A percentile compares a stretch with the other conserved stretches of the same genome.
Evolutionary conservation across 1,140 invertebrate genomes (phyloP).

Genomic region (Pseudomyrmex sp.): DNA sequence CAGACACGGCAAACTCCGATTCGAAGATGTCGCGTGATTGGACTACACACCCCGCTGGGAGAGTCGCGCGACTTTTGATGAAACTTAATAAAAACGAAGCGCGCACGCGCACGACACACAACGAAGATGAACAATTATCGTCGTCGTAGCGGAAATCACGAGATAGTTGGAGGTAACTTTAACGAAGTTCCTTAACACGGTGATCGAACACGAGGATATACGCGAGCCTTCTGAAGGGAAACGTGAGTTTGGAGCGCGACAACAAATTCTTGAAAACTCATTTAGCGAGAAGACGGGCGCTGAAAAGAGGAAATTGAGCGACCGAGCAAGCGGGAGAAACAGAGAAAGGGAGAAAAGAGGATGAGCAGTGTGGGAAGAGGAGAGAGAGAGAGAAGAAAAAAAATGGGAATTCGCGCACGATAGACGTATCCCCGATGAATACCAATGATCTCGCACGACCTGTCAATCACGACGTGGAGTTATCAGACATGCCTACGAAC

Average conservation of each 20-base stretch:
- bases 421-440: slow-evolving; percentile 52
- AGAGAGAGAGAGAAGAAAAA: neutral
- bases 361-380: neutral
- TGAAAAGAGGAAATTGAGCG: slow-evolving; percentile 47
- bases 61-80: neutral
- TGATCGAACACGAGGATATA: slow-evolving; percentile 26
- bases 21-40: neutral
- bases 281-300: slow-evolving; percentile 47
- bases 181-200: slow-evolving; percentile 40
- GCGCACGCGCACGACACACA: slow-evolving; percentile 13
- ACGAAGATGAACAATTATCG: slow-evolving; percentile 44
- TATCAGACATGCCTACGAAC: slow-evolving; percentile 60
- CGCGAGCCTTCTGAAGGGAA: neutral
- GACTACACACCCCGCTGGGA: neutral
- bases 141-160: slow-evolving; percentile 23
- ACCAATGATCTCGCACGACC: slow-evolving; percentile 61
- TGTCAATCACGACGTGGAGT: slow-evolving; percentile 56
- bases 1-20: neutral
- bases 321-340: neutral
- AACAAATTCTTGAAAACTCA: slow-evolving; percentile 61
- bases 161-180: slow-evolving; percentile 30
- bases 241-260: slow-evolving; percentile 13
- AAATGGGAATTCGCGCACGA: slow-evolving; percentile 45
- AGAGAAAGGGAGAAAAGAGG: neutral
- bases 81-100: slow-evolving; percentile 44